Evolutionary conservation across 2,113 vertebrate species (phyloP).

Genomic region (Mionectes macconnelli): DNA sequence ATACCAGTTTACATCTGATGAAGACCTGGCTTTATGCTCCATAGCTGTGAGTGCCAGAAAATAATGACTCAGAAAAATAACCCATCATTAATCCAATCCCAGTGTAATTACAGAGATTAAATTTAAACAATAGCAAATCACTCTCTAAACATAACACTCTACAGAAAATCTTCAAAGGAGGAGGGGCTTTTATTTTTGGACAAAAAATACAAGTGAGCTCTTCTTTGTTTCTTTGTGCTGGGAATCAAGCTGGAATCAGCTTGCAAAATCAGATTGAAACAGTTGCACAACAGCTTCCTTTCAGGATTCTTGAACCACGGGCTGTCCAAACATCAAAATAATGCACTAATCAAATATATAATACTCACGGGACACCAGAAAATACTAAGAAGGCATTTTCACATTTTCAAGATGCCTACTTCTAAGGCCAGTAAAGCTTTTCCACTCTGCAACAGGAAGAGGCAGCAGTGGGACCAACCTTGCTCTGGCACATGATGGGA

Average conservation of each 20-base stretch:
- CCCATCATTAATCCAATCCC: constrained; percentile 28
- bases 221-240: constrained; percentile 44
- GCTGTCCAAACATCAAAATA: constrained; percentile 42
- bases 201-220: neutral
- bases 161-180: constrained; percentile 13
- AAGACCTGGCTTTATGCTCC: neutral
- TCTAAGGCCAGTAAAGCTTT: neutral
- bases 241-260: constrained; percentile 7
- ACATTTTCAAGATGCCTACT: neutral
- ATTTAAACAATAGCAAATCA: constrained; percentile 51
- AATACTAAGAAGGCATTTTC: constrained; percentile 16
- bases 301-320: constrained; percentile 42
- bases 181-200: constrained; percentile 3
- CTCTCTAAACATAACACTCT: constrained; percentile 31
- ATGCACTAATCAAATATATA: constrained; percentile 13
- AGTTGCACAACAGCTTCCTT: constrained; percentile 55
- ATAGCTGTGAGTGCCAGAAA: neutral
- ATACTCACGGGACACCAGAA: neutral
- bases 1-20: neutral
- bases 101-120: constrained; percentile 36
- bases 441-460: neutral
- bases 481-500: neutral
- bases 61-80: constrained; percentile 49
- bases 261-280: constrained; percentile 56
- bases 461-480: neutral